Conservation (phyloP, 2,113 vertebrate genomes). For the Gavia stellata region DNA sequence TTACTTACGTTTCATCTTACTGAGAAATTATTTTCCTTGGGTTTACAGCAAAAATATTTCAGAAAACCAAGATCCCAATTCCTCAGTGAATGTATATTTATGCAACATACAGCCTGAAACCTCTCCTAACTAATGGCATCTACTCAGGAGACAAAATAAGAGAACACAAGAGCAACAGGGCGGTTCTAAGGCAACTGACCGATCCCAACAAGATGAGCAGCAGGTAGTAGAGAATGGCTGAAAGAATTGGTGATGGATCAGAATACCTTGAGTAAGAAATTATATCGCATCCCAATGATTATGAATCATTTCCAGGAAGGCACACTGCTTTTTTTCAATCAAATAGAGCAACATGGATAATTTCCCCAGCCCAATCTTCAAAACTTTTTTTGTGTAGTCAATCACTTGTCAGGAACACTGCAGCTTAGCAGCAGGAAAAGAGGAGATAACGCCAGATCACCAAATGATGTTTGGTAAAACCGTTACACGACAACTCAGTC, state of each 20-base stretch:
- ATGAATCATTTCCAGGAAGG: background rate
- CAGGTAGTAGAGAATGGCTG: fast-evolving
- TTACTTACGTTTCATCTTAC: background rate
- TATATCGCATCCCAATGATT: background rate
- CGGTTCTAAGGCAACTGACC: background rate
- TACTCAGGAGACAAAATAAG: background rate
- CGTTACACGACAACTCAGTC: background rate
- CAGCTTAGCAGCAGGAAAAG: background rate
- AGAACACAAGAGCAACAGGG: background rate
- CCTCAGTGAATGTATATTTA: background rate
- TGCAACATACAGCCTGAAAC: background rate
- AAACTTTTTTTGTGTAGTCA: background rate
- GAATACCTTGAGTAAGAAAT: background rate
- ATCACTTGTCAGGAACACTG: background rate
- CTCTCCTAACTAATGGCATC: background rate
- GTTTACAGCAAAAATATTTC: background rate
- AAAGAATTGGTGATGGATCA: background rate
- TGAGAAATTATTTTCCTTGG: background rate
- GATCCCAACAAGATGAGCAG: background rate
- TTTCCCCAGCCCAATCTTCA: background rate
- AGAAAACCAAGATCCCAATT: background rate
- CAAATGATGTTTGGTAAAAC: background rate
- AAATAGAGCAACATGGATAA: background rate
- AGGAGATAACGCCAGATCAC: background rate
- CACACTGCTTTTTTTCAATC: background rate